A percentile compares a stretch with the other conserved stretches of the same genome.
Evolutionary conservation across 2,797 vertebrate genomes (phyloP).

Genomic region (Gouania willdenowi): DNA sequence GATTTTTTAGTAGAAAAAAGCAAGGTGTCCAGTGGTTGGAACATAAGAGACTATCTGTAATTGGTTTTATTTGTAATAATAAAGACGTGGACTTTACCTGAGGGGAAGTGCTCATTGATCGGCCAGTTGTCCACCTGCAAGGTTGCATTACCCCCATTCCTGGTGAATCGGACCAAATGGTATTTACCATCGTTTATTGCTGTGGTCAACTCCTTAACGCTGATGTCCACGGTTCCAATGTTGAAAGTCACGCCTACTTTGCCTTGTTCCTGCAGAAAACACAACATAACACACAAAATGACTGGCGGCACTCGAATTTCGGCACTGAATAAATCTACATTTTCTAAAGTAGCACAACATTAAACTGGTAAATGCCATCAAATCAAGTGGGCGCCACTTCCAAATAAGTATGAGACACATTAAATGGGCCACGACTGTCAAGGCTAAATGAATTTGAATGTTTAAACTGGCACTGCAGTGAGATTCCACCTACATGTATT

Average conservation of each 20-base stretch:
- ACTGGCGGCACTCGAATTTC: background rate
- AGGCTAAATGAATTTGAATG: background rate
- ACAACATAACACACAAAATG: background rate
- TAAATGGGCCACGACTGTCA: background rate
- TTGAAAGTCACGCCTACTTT: conserved; percentile 96
- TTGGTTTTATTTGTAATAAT: too few species aligned
- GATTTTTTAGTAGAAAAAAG: conserved; percentile 42
- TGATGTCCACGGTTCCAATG: conserved; percentile 95
- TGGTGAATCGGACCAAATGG: conserved; percentile 92
- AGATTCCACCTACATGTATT: conserved; percentile 5
- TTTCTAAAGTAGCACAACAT: too few species aligned
- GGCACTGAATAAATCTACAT: background rate
- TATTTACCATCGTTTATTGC: conserved; percentile 93
- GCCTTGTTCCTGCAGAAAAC: conserved; percentile 85
- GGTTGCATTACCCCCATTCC: conserved; percentile 94
- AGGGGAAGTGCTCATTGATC: conserved; percentile 93
- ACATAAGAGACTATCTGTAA: too few species aligned
- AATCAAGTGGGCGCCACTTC: background rate
- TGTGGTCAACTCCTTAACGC: conserved; percentile 87
- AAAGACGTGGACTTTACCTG: conserved; percentile 80
- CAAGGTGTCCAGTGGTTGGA: conserved; percentile 60
- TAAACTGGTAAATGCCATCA: background rate
- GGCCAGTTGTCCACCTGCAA: conserved; percentile 97
- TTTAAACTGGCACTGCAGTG: background rate
- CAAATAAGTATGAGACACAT: background rate